A percentile compares a stretch with the other conserved stretches of the same genome.
phyloP scores from a whole-genome alignment of 2,797 vertebrate genomes.

The Sardinella longiceps region DNA sequence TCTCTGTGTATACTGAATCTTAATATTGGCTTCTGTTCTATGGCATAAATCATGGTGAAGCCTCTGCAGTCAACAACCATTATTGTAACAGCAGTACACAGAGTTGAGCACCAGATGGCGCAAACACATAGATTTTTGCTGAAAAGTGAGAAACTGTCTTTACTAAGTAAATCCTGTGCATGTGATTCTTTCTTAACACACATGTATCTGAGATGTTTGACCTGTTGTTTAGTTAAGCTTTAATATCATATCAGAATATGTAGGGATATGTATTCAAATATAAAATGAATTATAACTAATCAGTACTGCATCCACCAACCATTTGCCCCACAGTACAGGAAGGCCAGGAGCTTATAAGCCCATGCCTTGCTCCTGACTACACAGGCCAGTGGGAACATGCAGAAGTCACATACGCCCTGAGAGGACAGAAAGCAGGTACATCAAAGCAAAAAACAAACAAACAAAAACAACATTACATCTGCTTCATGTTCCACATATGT shows the following conservation, averaged over 20 bases:
- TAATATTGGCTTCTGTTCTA: not conserved
- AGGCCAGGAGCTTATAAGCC: slow-evolving; percentile 82
- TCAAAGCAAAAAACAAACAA: not conserved
- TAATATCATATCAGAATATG: not conserved
- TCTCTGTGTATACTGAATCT: not conserved
- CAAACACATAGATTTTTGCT: not conserved
- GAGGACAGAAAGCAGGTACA: slow-evolving; percentile 87
- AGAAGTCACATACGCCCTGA: slow-evolving; percentile 84
- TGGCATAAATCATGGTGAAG: not conserved
- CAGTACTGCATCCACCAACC: not conserved
- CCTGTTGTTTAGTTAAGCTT: not conserved
- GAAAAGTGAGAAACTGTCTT: not conserved
- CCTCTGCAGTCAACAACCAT: not conserved
- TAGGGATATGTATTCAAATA: no score
- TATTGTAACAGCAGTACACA: not conserved
- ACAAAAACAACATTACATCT: not conserved
- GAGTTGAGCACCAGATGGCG: slow-evolving; percentile 36
- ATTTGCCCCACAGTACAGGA: slow-evolving; percentile 69
- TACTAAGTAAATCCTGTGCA: not conserved
- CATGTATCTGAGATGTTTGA: not conserved
- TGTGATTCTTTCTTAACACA: not conserved
- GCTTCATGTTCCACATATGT: not conserved
- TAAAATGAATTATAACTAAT: not conserved
- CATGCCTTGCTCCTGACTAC: slow-evolving; percentile 84
- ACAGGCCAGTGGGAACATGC: slow-evolving; percentile 84